phyloP scores from a whole-genome alignment of 2,797 vertebrate species.

The Phoeniculus purpureus region DNA sequence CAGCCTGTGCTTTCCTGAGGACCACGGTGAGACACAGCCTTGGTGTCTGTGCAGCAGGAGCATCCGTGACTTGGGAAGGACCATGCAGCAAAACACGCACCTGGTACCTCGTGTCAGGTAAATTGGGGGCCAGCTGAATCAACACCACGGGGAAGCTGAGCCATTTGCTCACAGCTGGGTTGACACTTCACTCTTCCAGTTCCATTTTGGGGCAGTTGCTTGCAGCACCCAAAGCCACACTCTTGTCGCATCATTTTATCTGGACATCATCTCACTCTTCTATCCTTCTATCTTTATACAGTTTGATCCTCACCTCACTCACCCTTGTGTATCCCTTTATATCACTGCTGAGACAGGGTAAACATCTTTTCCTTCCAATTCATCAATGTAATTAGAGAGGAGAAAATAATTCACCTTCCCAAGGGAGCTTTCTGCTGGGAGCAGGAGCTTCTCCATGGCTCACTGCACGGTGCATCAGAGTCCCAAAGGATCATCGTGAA shows the following conservation, averaged over 20 bases:
- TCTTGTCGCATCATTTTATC: not conserved
- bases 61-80: not conserved
- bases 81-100: not conserved
- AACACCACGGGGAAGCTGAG: not conserved
- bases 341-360: not conserved
- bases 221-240: not conserved
- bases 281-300: too few species aligned
- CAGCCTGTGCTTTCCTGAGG: not conserved
- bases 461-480: too few species aligned
- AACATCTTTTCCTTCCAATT: constrained; percentile 19
- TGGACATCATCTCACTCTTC: too few species aligned
- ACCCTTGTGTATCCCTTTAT: too few species aligned
- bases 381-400: not conserved
- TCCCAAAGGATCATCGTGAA: too few species aligned
- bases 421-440: too few species aligned
- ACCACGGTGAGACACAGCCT: not conserved
- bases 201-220: too few species aligned
- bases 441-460: too few species aligned
- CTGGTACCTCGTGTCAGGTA: not conserved
- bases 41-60: not conserved
- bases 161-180: not conserved
- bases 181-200: not conserved
- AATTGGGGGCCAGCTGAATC: not conserved
- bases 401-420: not conserved
- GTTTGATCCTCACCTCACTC: too few species aligned